Conservation (phyloP, 1,140 invertebrate species). For the Episyrphus balteatus region DNA sequence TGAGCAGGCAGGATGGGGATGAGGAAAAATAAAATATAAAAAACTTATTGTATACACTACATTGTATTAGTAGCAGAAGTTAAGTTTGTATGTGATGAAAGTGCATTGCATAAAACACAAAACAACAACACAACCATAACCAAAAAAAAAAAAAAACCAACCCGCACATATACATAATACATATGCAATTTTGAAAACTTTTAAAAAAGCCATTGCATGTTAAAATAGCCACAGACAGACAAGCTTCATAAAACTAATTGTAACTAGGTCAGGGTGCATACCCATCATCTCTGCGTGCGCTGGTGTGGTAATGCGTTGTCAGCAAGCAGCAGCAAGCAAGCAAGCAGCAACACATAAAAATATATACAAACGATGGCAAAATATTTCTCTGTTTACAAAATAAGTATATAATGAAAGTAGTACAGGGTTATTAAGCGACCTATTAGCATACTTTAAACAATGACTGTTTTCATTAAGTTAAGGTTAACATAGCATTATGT, state of each 20-base stretch:
- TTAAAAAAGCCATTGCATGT: neutral
- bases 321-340: neutral
- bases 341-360: slow-evolving; percentile 19
- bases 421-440: slow-evolving; percentile 34
- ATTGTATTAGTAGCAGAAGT: too few relatives aligned
- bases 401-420: slow-evolving; percentile 16
- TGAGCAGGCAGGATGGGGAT: too few relatives aligned
- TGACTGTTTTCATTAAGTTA: slow-evolving; percentile 27
- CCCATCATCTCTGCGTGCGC: slow-evolving; percentile 8
- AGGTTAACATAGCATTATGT: slow-evolving; percentile 19
- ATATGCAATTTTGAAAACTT: neutral
- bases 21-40: too few relatives aligned
- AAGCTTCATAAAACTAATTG: slow-evolving; percentile 6
- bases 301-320: slow-evolving; percentile 4
- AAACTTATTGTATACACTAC: too few relatives aligned
- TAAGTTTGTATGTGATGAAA: too few relatives aligned
- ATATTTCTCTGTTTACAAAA: neutral
- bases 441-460: slow-evolving; percentile 35
- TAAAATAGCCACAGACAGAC: neutral
- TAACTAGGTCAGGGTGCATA: slow-evolving; percentile 33
- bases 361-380: neutral
- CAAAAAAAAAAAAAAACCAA: slow-evolving; percentile 7
- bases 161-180: slow-evolving; percentile 10
- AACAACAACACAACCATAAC: slow-evolving; percentile 8
- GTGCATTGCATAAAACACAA: slow-evolving; percentile 9